phyloP scores from a whole-genome alignment of 2,797 vertebrate species.

The Microcaecilia unicolor region DNA sequence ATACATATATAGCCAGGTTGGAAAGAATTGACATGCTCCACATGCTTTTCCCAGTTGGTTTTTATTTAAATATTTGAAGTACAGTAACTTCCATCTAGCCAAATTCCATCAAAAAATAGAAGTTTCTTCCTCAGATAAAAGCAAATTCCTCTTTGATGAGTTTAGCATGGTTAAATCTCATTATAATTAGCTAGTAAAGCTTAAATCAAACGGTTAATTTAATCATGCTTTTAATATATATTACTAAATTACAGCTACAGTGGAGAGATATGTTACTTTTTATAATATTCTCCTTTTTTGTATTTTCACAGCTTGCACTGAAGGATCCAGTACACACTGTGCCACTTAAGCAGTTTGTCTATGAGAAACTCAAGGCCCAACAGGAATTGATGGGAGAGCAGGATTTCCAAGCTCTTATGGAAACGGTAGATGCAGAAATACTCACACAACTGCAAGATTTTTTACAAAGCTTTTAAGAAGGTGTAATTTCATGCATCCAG shows the following conservation, averaged over 20 bases:
- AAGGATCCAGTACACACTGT: slow-evolving; percentile 91
- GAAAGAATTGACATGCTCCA: no score
- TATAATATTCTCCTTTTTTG: slow-evolving; percentile 20
- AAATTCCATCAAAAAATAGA: not conserved
- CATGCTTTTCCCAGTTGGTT: no score
- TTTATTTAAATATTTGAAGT: no score
- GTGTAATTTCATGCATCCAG: not conserved
- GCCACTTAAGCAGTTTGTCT: slow-evolving; percentile 87
- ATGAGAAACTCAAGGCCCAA: slow-evolving; percentile 93
- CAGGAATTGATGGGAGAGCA: slow-evolving; percentile 82
- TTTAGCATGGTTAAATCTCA: not conserved
- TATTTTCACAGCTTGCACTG: slow-evolving; percentile 72
- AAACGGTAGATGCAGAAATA: slow-evolving; percentile 90
- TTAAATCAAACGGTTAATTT: not conserved
- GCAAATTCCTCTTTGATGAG: not conserved
- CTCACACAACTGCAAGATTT: slow-evolving; percentile 90
- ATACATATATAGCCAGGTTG: no score
- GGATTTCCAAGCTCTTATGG: slow-evolving; percentile 86
- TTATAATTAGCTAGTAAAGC: not conserved
- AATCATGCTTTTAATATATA: not conserved
- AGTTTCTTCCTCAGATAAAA: not conserved
- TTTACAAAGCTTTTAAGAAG: slow-evolving; percentile 73
- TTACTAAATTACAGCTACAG: not conserved
- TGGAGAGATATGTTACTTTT: not conserved
- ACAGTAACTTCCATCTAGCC: not conserved